Evolutionary conservation across 2,113 vertebrate genomes (phyloP).

Genomic region (Silurus asotus): DNA sequence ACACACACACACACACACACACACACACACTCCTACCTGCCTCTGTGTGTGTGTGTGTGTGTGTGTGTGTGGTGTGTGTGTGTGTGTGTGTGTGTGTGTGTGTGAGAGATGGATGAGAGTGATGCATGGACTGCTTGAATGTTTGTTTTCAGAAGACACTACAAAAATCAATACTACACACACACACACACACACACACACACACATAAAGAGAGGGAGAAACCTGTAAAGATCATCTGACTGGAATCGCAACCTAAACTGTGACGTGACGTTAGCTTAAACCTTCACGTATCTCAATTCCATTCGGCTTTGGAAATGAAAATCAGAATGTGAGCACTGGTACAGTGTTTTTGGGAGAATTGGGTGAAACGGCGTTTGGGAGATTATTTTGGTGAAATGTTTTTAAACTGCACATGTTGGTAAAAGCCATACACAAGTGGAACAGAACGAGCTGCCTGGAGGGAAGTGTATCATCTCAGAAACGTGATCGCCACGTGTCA

Average conservation of each 20-base stretch:
- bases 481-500: background rate
- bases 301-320: background rate
- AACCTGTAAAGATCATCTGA: background rate
- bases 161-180: constrained; percentile 34
- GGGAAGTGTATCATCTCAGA: too few species aligned
- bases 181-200: background rate
- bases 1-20: too few species aligned
- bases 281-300: background rate
- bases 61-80: too few species aligned
- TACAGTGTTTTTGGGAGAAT: background rate
- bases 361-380: background rate
- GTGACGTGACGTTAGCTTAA: background rate
- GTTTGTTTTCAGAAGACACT: background rate
- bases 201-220: background rate
- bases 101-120: background rate
- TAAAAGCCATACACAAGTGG: constrained; percentile 5
- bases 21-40: too few species aligned
- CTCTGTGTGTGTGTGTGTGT: too few species aligned
- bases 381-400: constrained; percentile 29
- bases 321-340: background rate
- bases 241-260: background rate
- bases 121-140: constrained; percentile 33
- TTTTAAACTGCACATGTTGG: constrained; percentile 55
- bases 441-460: too few species aligned
- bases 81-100: too few species aligned